Evolutionary conservation across 1,140 invertebrate genomes (phyloP), one percentile per base, ranked within the genome.

Genomic region (Telenomus remus): DNA sequence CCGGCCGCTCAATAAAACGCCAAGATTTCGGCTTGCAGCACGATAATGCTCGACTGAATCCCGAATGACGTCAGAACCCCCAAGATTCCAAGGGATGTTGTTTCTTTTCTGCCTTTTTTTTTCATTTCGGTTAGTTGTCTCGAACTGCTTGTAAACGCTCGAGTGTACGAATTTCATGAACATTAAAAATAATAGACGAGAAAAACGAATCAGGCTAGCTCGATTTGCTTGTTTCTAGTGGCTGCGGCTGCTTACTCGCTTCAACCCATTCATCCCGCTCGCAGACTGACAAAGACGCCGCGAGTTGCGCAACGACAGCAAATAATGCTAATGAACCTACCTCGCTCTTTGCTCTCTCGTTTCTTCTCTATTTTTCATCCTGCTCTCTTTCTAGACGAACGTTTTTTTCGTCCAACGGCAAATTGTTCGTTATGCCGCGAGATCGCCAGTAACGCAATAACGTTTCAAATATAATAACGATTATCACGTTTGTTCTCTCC

Each of bases 251-350:
- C 37, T 2, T 39, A 11, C 37, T 39, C 9, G 37, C 37, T 39
- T 2, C 37, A 39, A 39, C 19, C 19, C 19, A 27, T 27, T 27
- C 19, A 39, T 39, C n/a, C 9, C 37, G 72, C 66, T 47, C 47
- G 55, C 55, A 56, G 61, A n/a, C n/a, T 59, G 47, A 73, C 68
- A 46, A 43, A 69, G 77, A 72, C 44, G 51, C 14, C 57, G 81
- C 74, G 80, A 80, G 81, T 87, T 88, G 87, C 81, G 82, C 86
- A 88, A 88, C 82, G 82, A 82, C 80, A 73, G 83, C 84, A 87
- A 87, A 86, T 87, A 87, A 88, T 85, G 83, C 84, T 88, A 88
- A 88, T 88, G 86, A 86, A 82, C 82, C 80, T 82, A 82, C 82
- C 75, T 70, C 79, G 78, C 81, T 84, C n/a, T 78, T 72, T 42